Base-by-base conservation (phyloP, 1,140 invertebrate genomes). In the Meteorus sp. region DNA sequence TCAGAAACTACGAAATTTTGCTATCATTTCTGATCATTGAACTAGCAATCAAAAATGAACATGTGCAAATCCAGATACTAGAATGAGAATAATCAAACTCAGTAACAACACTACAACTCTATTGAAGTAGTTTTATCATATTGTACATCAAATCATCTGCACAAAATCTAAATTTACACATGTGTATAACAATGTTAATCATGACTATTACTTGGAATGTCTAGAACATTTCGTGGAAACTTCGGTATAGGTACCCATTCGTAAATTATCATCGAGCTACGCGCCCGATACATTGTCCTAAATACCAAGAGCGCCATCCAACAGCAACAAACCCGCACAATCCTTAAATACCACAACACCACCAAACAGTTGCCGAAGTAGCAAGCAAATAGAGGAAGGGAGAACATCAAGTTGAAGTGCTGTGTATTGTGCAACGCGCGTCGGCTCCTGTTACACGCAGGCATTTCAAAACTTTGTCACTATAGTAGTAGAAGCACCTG, bases 391-490 rank as follows among this genome's bases (percentile, higher is more conserved):
- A 4, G 27, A 39, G 35, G 8, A 39, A 39, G 22, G 43, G 43
- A 45, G 43, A 23, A 22, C n/a, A 22, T n/a, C 22, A 3, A 48
- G 23, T 39, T 39, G 15, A 11, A n/a, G 35, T 15, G 11, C 8
- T 7, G 15, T 39, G 15, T n/a, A 8, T 11, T 13, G 15, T n/a
- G 35, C 4, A 13, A 39, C 13, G 45, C 33, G 37, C 43, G 20
- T 54, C 17, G 15, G 35, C 9, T 23, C 17, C 22, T 13, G 22
- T 41, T 41, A 22, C 52, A 54, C 31, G 19, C 37, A 54, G 37
- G 17, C 23, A 54, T 54, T 54, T 54, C 22, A 25, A 43, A 54
- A 37, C 43, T 54, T 54, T 17, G 20, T 41, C 20, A 2, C 9
- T 0, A 17, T 27, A 20, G 17, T n/a, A 6, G 35, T 23, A 41